Evolutionary conservation across 2,888 invertebrate species (phyloP).

Genomic region (Zygogramma bicolorata): DNA sequence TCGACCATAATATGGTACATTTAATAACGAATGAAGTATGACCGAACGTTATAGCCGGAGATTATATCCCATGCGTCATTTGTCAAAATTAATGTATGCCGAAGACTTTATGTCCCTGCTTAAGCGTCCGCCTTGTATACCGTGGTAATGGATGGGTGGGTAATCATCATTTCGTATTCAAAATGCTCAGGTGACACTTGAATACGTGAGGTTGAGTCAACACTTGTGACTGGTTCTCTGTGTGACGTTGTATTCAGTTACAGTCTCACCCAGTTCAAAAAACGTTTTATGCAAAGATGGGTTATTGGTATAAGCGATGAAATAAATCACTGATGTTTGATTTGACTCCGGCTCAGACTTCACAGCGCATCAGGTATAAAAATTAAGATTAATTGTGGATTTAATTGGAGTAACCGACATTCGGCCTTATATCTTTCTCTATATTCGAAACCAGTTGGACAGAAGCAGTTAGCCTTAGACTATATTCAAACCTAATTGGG

Average conservation of each 20-base stretch:
- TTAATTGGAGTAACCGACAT: too few relatives aligned
- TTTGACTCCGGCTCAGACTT: too few relatives aligned
- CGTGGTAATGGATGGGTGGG: conserved; percentile 18
- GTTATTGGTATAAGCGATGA: not conserved
- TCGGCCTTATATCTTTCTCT: too few relatives aligned
- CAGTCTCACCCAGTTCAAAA: not conserved
- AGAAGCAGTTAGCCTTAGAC: too few relatives aligned
- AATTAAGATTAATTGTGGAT: too few relatives aligned
- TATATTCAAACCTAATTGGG: too few relatives aligned
- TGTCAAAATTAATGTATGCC: conserved; percentile 40
- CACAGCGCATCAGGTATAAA: too few relatives aligned
- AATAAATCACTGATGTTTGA: too few relatives aligned
- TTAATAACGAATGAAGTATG: conserved; percentile 32
- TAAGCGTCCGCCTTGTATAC: conserved; percentile 23
- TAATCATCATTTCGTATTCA: conserved; percentile 18
- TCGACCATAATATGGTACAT: conserved; percentile 8
- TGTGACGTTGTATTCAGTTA: not conserved
- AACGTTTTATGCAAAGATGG: not conserved
- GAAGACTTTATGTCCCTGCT: conserved; percentile 36
- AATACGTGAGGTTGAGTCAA: not conserved
- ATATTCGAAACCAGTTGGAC: too few relatives aligned
- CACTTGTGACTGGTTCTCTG: not conserved
- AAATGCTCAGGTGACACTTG: not conserved
- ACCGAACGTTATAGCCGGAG: conserved; percentile 31
- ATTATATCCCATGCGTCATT: conserved; percentile 39